phyloP scores from a whole-genome alignment of 2,888 invertebrate genomes.

The Hypsopygia costalis region DNA sequence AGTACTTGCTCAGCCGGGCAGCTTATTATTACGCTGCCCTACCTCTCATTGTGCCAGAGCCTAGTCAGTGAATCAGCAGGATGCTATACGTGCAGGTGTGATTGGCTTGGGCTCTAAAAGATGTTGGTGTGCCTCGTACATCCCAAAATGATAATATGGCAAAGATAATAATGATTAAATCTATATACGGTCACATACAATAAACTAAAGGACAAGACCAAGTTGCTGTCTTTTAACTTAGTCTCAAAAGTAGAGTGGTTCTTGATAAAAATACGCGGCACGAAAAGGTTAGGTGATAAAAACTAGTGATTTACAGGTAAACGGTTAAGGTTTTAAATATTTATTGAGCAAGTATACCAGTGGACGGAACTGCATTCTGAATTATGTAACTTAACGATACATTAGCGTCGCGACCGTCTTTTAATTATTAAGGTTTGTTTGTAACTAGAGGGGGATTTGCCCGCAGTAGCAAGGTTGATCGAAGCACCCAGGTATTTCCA shows the following conservation, averaged over 20 bases:
- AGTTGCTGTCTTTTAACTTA: slow-evolving; percentile 3
- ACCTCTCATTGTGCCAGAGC: no score
- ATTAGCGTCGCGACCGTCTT: neutral
- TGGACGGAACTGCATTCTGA: slow-evolving; percentile 5
- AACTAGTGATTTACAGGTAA: slow-evolving; percentile 8
- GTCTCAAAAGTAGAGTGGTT: neutral
- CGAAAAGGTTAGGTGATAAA: slow-evolving; percentile 10
- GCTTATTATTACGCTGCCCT: no score
- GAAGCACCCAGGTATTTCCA: no score
- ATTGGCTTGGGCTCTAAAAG: no score
- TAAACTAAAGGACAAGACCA: neutral
- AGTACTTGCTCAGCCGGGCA: no score
- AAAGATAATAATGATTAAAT: no score
- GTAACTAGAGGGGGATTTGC: neutral
- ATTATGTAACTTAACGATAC: slow-evolving; percentile 7
- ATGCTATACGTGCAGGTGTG: no score
- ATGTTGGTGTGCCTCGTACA: no score
- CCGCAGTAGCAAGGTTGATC: no score
- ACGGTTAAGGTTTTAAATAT: slow-evolving; percentile 6
- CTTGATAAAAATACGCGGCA: slow-evolving; percentile 2
- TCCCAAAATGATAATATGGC: no score
- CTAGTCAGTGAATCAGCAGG: no score
- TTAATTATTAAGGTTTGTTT: neutral
- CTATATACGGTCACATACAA: no score
- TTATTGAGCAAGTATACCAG: neutral